Percentiles rank a stretch among this genome's conserved stretches.
Evolutionary conservation across 1,140 invertebrate species (phyloP).

Genomic region (Drosophila nigromelanica): DNA sequence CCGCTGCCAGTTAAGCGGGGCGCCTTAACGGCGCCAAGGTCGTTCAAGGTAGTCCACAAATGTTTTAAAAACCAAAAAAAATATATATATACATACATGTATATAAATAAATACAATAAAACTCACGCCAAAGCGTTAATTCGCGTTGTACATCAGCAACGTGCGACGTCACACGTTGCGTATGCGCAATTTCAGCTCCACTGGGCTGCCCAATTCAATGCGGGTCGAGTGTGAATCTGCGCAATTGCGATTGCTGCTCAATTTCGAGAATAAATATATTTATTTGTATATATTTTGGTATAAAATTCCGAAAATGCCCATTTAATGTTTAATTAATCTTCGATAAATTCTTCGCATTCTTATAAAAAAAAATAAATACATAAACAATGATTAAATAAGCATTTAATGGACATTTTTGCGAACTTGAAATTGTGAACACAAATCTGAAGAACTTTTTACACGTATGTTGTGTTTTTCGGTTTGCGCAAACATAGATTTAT

Average conservation of each 20-base stretch:
- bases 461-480: too few species aligned
- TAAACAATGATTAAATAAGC: too few species aligned
- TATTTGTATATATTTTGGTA: too few species aligned
- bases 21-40: conserved; percentile 71
- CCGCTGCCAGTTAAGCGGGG: conserved; percentile 42
- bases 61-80: conserved; percentile 38
- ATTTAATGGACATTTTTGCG: too few species aligned
- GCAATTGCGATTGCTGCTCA: conserved; percentile 1
- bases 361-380: too few species aligned
- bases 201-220: background rate
- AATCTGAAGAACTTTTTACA: too few species aligned
- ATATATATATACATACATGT: background rate
- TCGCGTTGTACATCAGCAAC: conserved; percentile 16
- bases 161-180: conserved; percentile 62
- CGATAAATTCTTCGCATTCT: too few species aligned
- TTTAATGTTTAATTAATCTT: too few species aligned
- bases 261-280: background rate
- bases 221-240: background rate
- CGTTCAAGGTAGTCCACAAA: conserved; percentile 77
- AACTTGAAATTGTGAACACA: too few species aligned
- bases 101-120: conserved; percentile 3
- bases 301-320: too few species aligned
- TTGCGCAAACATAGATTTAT: too few species aligned
- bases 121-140: conserved; percentile 10
- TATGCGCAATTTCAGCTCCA: conserved; percentile 62